phyloP scores from a whole-genome alignment of 2,113 vertebrate species.

The Gavia stellata region DNA sequence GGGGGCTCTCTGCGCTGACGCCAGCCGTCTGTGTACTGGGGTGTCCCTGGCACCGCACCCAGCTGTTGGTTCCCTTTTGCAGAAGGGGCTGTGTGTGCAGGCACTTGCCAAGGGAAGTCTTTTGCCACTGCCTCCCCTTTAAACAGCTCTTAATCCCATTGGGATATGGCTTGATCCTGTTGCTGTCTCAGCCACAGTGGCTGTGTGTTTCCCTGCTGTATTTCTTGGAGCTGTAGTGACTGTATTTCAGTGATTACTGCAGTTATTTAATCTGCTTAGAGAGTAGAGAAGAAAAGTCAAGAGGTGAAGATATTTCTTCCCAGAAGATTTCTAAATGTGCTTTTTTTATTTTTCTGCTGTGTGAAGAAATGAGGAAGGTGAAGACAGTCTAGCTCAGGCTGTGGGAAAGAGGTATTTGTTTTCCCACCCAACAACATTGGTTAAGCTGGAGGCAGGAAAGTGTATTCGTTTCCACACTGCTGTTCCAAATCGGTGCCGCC shows the following conservation, averaged over 20 bases:
- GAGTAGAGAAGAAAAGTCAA: neutral
- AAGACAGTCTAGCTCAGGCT: neutral
- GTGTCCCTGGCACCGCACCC: neutral
- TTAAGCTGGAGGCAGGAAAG: neutral
- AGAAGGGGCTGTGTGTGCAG: too few species aligned
- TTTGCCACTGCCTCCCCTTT: neutral
- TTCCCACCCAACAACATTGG: neutral
- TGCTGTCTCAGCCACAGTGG: neutral
- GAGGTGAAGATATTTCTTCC: neutral
- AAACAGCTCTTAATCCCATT: neutral
- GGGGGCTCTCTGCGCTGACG: neutral
- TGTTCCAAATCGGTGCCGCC: neutral
- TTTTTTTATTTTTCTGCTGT: neutral
- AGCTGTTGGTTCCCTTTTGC: neutral
- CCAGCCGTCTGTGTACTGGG: rapidly evolving
- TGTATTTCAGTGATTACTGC: neutral
- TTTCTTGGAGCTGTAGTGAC: neutral
- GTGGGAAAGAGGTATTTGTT: neutral
- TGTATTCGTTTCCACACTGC: neutral
- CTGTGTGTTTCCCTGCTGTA: neutral
- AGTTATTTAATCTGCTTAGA: neutral
- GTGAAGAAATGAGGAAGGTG: neutral
- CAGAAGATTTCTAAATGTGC: neutral
- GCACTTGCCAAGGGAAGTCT: neutral
- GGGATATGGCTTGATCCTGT: neutral